These are phyloP conservation scores for Blastobasis adustella DNA, from an alignment of 2,888 invertebrate genomes.

Conservation along the genomic window DNA sequence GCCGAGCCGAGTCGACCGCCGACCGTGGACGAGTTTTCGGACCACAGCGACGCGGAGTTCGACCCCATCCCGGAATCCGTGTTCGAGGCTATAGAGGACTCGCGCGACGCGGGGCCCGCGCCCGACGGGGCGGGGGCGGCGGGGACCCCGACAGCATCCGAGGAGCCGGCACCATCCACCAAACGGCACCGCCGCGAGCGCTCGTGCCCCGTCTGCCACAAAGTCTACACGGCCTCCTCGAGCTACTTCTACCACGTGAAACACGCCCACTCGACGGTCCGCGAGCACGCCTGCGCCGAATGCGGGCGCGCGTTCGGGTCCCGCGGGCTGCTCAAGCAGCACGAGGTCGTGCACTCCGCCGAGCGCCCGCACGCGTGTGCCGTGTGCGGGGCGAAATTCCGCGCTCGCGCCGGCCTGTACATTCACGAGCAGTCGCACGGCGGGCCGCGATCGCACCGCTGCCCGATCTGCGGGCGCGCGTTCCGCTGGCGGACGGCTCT, in stretches of 20 bases:
- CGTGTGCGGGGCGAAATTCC: slow-evolving; percentile 63
- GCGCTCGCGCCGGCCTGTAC: slow-evolving; percentile 60
- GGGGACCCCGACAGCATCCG: background rate
- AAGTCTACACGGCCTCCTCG: slow-evolving; percentile 58
- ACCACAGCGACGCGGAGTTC: slow-evolving; percentile 37
- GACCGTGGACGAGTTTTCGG: slow-evolving; percentile 33
- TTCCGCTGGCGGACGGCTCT: slow-evolving; percentile 67
- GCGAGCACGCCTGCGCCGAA: slow-evolving; percentile 59
- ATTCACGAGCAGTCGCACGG: slow-evolving; percentile 65
- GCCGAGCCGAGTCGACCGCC: no score
- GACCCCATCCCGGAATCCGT: slow-evolving; percentile 41
- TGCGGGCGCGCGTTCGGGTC: slow-evolving; percentile 66
- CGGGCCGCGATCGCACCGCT: slow-evolving; percentile 21
- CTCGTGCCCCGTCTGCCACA: slow-evolving; percentile 63
- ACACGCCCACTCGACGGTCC: slow-evolving; percentile 55
- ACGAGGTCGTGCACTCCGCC: slow-evolving; percentile 57
- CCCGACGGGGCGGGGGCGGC: background rate
- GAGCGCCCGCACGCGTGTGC: slow-evolving; percentile 55
- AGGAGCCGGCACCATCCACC: background rate
- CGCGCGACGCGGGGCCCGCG: slow-evolving; percentile 27
- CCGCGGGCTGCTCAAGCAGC: slow-evolving; percentile 53
- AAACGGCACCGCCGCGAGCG: slow-evolving; percentile 30
- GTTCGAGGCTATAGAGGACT: slow-evolving; percentile 46
- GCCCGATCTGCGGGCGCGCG: slow-evolving; percentile 40
- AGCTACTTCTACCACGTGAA: slow-evolving; percentile 71